Evolutionary conservation across 2,888 invertebrate genomes (phyloP).

Genomic region (Elgonia sp.): DNA sequence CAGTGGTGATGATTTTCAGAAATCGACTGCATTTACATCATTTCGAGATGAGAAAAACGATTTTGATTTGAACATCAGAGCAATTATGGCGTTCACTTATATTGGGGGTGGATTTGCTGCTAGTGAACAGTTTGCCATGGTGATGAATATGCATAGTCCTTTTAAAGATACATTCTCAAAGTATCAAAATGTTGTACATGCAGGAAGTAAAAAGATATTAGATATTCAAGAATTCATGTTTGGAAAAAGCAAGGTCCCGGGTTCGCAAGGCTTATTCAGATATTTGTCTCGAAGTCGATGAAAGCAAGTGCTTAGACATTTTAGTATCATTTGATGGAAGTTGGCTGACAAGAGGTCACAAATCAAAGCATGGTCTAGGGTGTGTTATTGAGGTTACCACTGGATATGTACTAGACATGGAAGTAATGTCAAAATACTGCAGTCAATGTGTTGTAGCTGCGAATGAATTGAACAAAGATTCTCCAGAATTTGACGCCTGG

Average conservation of each 20-base stretch:
- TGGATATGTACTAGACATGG: conserved; percentile 35
- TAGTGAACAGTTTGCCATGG: no score
- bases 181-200: not conserved
- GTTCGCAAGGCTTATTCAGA: not conserved
- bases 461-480: conserved; percentile 24
- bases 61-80: not conserved
- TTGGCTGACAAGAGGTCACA: conserved; percentile 47
- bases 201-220: not conserved
- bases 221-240: not conserved
- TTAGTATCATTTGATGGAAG: conserved; percentile 25
- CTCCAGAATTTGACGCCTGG: conserved; percentile 12
- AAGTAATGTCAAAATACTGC: conserved; percentile 42
- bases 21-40: not conserved
- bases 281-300: not conserved
- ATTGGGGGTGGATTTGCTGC: no score
- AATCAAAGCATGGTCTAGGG: conserved; percentile 28
- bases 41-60: not conserved
- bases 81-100: no score
- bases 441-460: conserved; percentile 18
- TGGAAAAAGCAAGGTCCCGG: not conserved
- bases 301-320: not conserved
- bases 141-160: not conserved
- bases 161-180: not conserved
- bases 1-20: not conserved
- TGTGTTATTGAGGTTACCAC: conserved; percentile 27